Base-by-base conservation (phyloP, 2,113 vertebrate species). In the Panurus biarmicus region DNA sequence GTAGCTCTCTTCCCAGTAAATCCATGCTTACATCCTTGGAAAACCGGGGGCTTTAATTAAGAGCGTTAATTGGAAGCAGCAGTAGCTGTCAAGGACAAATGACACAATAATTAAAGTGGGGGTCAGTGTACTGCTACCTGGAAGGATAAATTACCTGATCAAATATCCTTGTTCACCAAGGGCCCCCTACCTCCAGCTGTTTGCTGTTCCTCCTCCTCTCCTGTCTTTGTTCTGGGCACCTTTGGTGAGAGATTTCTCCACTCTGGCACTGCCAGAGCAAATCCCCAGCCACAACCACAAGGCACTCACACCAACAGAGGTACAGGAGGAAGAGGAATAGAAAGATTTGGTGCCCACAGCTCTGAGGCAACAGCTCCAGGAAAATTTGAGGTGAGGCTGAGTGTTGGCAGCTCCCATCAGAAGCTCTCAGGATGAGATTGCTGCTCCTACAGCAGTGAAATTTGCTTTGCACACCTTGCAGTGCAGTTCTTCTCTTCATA, bases 31-130 rank as follows among this genome's bases (percentile, higher is more conserved):
- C 20, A 7, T 29, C 62, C 40, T 80, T 85, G 85, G 84, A 72
- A 94, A 91, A 89, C 29, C 25, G 47, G 89, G 84, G 64, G 78
- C n/a, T 90, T 95, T 96, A 95, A 97, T 96, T 97, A 95, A 60
- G 38, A 23, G 74, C 25, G 78, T 85, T 96, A 97, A 97, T 95
- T 94, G 79, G 93, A 94, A 97, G 85, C 91, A 95, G 94, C 91
- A 71, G 94, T 83, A 80, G 87, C 93, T 95, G 94, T 95, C 78
- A 83, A 90, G 82, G 87, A 77, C 75, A 94, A 90, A 71, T 77
- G 89, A 96, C 87, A 95, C 71, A 91, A 95, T 95, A 95, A 95
- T 97, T 95, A 93, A 94, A 89, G 62, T 48, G 54, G 89, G 89
- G 91, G 94, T 71, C 89, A 88, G 29, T 14, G 53, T 74, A 74